Evolutionary conservation across 2,113 vertebrate species (phyloP).

Genomic region (Dasyornis broadbenti): DNA sequence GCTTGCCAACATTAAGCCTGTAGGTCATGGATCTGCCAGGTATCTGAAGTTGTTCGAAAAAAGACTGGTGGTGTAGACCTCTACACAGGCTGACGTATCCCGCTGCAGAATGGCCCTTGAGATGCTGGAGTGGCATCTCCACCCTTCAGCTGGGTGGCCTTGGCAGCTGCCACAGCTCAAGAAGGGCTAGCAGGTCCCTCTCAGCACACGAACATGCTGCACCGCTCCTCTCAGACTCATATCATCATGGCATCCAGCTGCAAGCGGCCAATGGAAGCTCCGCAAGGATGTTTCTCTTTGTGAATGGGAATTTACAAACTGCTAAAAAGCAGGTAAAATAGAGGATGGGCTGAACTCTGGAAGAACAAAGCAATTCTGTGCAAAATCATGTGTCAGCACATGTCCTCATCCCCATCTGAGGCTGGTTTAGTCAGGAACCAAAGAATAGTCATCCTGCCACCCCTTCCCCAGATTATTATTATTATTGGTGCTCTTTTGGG

Average conservation of each 20-base stretch:
- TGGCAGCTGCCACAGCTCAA: background rate
- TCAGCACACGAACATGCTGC: background rate
- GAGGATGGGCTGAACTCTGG: background rate
- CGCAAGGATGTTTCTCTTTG: background rate
- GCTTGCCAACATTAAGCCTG: background rate
- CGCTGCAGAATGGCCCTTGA: background rate
- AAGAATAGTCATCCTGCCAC: background rate
- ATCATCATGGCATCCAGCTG: background rate
- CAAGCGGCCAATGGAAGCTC: fast-evolving
- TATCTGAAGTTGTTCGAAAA: background rate
- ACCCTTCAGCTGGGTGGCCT: background rate
- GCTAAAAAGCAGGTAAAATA: background rate
- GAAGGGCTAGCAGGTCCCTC: background rate
- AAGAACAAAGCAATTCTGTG: background rate
- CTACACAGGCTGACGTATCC: background rate
- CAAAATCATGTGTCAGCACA: background rate
- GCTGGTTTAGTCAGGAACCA: background rate
- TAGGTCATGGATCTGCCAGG: background rate
- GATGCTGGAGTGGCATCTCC: background rate
- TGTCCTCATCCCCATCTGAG: background rate
- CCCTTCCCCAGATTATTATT: background rate
- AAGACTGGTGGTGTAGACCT: background rate
- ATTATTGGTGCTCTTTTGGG: background rate
- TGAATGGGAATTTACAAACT: background rate
- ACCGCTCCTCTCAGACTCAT: background rate